A percentile compares a stretch with the other conserved stretches of the same genome.
Conservation (phyloP, 2,113 vertebrate species). For the Oncorhynchus keta region DNA sequence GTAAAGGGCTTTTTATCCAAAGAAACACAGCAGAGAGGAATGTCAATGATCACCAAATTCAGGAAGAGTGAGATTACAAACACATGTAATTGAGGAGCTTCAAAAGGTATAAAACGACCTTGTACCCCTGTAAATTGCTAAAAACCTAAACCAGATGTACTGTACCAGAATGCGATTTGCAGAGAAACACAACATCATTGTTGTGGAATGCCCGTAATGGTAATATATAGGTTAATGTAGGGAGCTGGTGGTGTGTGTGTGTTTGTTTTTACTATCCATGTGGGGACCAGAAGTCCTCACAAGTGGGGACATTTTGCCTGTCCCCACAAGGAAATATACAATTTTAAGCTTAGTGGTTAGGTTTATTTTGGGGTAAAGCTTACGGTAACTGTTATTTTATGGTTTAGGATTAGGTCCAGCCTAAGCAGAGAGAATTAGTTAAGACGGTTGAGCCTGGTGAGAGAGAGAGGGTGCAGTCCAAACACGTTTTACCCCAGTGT, state of each 20-base stretch:
- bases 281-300: no score
- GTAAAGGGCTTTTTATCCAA: constrained; percentile 39
- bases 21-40: constrained; percentile 40
- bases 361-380: no score
- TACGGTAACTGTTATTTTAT: no score
- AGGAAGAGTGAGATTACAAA: constrained; percentile 24
- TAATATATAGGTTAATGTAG: no score
- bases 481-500: no score
- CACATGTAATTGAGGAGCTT: not conserved
- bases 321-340: no score
- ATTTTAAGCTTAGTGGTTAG: no score
- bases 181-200: no score
- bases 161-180: not conserved
- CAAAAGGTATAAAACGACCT: constrained; percentile 1
- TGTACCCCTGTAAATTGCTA: constrained; percentile 28
- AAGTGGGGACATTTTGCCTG: no score
- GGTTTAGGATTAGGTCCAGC: not conserved
- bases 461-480: not conserved
- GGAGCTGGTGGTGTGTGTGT: no score
- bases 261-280: no score
- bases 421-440: constrained; percentile 46
- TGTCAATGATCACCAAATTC: constrained; percentile 14
- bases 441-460: constrained; percentile 3
- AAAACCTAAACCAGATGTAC: constrained; percentile 38
- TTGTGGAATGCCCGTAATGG: no score